Percentiles rank a stretch among this genome's conserved stretches.
These are phyloP conservation scores for Pseudochirops cupreus DNA, from an alignment of 2,797 vertebrate species.

Conservation along the genomic window DNA sequence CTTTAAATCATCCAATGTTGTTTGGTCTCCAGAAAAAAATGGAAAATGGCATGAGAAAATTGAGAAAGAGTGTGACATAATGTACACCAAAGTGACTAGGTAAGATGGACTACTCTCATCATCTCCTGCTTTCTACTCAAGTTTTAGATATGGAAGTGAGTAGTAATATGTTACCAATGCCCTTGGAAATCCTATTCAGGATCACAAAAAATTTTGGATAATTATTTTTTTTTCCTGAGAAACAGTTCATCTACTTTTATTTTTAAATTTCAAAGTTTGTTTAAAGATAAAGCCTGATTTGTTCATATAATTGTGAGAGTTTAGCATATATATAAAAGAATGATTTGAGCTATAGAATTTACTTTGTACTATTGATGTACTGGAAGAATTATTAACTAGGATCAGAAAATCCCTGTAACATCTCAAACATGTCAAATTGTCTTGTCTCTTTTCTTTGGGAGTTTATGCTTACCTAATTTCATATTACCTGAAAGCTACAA, in stretches of 20 bases:
- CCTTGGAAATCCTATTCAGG: not conserved
- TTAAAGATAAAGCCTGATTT: constrained; percentile 41
- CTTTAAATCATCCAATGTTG: not conserved
- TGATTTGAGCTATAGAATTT: not conserved
- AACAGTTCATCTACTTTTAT: constrained; percentile 45
- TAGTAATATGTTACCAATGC: not conserved
- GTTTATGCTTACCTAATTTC: constrained; percentile 54
- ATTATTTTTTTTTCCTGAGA: constrained; percentile 9
- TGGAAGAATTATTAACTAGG: constrained; percentile 38
- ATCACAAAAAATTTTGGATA: not conserved
- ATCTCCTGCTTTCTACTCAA: not conserved
- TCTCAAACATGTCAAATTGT: constrained; percentile 35
- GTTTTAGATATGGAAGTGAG: not conserved
- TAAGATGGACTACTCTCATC: not conserved
- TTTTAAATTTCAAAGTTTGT: constrained; percentile 47
- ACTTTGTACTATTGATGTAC: constrained; percentile 20
- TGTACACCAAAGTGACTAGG: not conserved
- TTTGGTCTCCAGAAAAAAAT: not conserved
- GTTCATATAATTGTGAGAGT: constrained; percentile 11
- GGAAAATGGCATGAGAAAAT: not conserved
- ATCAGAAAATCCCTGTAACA: constrained; percentile 48
- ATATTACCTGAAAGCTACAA: constrained; percentile 34
- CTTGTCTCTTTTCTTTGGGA: constrained; percentile 45
- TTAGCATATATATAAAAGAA: not conserved
- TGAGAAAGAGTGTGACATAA: not conserved